Conservation (phyloP, 2,888 invertebrate genomes). For the Calameuta pallipes region DNA sequence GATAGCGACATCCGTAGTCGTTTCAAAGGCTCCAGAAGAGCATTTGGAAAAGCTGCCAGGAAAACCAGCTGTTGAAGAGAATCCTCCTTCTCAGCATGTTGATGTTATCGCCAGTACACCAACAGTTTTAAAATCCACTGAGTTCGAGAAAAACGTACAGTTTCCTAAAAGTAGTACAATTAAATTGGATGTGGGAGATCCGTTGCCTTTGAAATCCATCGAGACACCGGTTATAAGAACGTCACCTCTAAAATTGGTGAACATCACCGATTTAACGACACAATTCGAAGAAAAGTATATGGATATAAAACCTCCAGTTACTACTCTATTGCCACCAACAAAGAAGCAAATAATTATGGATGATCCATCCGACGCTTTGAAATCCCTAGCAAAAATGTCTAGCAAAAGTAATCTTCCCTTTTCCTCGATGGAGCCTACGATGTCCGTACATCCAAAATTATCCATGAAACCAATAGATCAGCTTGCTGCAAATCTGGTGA, state of each 20-base stretch:
- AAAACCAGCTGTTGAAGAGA: not conserved
- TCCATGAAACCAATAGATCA: slow-evolving; percentile 60
- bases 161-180: slow-evolving; percentile 11
- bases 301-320: slow-evolving; percentile 21
- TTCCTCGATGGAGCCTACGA: slow-evolving; percentile 16
- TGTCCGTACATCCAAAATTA: slow-evolving; percentile 46
- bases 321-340: slow-evolving; percentile 20
- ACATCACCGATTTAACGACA: slow-evolving; percentile 48
- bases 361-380: slow-evolving; percentile 29
- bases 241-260: slow-evolving; percentile 55
- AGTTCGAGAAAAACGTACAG: not conserved
- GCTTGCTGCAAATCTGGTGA: slow-evolving; percentile 57
- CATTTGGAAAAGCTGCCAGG: slow-evolving; percentile 6
- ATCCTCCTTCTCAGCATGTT: not conserved
- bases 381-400: slow-evolving; percentile 34
- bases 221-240: slow-evolving; percentile 61
- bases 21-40: slow-evolving; percentile 15
- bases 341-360: slow-evolving; percentile 30
- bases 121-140: not conserved
- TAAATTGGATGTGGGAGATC: slow-evolving; percentile 19
- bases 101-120: not conserved
- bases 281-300: slow-evolving; percentile 38
- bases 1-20: slow-evolving; percentile 6
- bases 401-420: slow-evolving; percentile 33
- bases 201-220: slow-evolving; percentile 47